These are phyloP conservation scores for Atethmia centrago DNA, from an alignment of 2,888 invertebrate genomes.

Conservation along the genomic window DNA sequence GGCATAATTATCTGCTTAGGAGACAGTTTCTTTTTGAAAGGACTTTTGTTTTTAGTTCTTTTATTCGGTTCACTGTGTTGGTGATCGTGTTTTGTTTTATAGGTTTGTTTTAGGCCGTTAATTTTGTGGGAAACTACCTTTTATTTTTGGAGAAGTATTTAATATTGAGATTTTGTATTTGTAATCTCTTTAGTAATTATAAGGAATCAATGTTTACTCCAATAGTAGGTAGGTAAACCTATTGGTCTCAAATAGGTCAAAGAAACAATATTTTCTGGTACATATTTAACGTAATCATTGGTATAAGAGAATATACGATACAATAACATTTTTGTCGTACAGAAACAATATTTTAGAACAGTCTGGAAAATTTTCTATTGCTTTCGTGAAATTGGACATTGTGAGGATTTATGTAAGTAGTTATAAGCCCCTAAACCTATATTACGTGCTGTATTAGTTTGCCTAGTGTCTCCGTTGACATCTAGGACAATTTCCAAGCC, in stretches of 20 bases:
- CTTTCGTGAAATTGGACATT: constrained; percentile 53
- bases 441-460: constrained; percentile 43
- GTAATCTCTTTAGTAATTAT: too few species aligned
- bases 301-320: not conserved
- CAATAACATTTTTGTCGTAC: not conserved
- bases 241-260: too few species aligned
- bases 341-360: constrained; percentile 49
- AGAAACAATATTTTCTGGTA: too few species aligned
- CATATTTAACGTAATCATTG: not conserved
- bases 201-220: too few species aligned
- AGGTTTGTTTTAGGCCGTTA: constrained; percentile 7
- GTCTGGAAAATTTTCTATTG: constrained; percentile 44
- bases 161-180: not conserved
- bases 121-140: constrained; percentile 5
- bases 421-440: constrained; percentile 43
- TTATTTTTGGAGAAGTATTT: not conserved
- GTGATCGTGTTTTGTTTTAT: constrained; percentile 46
- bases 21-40: constrained; percentile 39
- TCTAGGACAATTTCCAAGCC: constrained; percentile 17
- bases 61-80: constrained; percentile 35
- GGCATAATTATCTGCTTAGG: constrained; percentile 14
- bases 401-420: constrained; percentile 45
- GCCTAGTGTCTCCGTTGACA: constrained; percentile 15
- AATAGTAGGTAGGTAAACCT: too few species aligned
- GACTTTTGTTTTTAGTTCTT: constrained; percentile 53